Percentiles rank a stretch among this genome's conserved stretches.
phyloP scores from a whole-genome alignment of 2,113 vertebrate genomes.

The Nothoprocta perdicaria region DNA sequence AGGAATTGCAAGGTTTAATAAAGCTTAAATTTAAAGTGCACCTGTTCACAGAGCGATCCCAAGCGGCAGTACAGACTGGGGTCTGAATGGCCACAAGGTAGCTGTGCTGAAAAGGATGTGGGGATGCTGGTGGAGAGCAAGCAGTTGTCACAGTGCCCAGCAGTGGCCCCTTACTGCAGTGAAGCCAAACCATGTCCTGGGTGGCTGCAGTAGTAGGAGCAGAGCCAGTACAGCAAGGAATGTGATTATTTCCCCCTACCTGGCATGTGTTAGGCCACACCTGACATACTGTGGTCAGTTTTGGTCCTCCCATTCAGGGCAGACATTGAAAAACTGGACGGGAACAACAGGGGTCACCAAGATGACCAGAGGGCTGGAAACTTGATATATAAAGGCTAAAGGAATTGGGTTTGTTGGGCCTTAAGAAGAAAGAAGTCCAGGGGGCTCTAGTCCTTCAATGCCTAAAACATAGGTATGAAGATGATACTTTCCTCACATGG shows the following conservation, averaged over 20 bases:
- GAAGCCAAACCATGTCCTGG: neutral
- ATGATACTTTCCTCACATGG: neutral
- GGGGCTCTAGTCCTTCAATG: neutral
- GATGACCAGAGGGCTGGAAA: neutral
- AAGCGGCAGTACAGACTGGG: neutral
- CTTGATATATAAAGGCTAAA: neutral
- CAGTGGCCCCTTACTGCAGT: neutral
- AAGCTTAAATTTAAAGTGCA: neutral
- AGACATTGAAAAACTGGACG: neutral
- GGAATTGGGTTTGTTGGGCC: neutral
- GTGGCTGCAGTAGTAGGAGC: neutral
- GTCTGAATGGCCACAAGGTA: neutral
- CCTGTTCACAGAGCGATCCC: neutral
- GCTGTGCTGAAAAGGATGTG: neutral
- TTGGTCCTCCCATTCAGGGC: neutral
- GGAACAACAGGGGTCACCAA: neutral
- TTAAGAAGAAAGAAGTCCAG: neutral
- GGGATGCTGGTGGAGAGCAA: neutral
- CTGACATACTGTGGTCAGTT: neutral
- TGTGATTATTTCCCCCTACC: neutral
- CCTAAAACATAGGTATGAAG: neutral
- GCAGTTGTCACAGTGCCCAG: neutral
- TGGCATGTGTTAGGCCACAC: neutral
- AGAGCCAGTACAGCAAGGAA: neutral
- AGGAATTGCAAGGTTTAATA: neutral